A percentile compares a stretch with the other conserved stretches of the same genome.
Evolutionary conservation across 2,113 vertebrate genomes (phyloP).

Genomic region (mouse (Mus musculus)): GRCm39 chr13:49763001-49763500

Average conservation of each 20-base stretch:
- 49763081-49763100: slow-evolving; percentile 41
- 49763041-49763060: slow-evolving; percentile 58
- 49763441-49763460: slow-evolving; percentile 34
- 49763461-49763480: not conserved
- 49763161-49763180: slow-evolving; percentile 62
- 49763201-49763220: slow-evolving; percentile 14
- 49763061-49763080: slow-evolving; percentile 49
- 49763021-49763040: not conserved
- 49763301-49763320: slow-evolving; percentile 29
- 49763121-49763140: slow-evolving; percentile 56
- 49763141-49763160: slow-evolving; percentile 39
- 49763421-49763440: not conserved
- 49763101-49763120: not conserved
- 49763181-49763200: slow-evolving; percentile 51
- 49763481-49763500: slow-evolving; percentile 18
- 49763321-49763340: not conserved
- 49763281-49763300: slow-evolving; percentile 43
- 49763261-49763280: not conserved
- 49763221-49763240: slow-evolving; percentile 21
- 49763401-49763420: too few species aligned
- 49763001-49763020: slow-evolving; percentile 25
- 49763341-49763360: slow-evolving; percentile 15
- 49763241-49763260: slow-evolving; percentile 41
- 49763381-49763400: slow-evolving; percentile 20
- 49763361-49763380: not conserved